Conservation (phyloP, 2,888 invertebrate species). For the Eupeodes luniger region DNA sequence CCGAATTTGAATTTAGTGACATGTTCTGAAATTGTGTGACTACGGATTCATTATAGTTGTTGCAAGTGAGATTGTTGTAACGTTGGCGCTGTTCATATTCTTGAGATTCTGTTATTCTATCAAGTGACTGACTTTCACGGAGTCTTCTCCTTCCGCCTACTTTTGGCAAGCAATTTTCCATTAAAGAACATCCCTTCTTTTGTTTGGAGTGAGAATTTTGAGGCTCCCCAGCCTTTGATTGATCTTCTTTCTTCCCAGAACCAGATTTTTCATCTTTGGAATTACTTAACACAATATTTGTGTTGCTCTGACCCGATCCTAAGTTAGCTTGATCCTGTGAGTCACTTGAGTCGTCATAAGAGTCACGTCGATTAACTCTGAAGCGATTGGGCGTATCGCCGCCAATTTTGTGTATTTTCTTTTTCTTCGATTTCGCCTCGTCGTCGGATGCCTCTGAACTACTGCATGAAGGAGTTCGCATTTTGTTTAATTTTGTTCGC, state of each 20-base stretch:
- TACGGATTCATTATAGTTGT: conserved; percentile 78
- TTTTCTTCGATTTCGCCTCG: conserved; percentile 92
- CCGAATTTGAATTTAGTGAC: conserved; percentile 79
- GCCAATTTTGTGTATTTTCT: conserved; percentile 90
- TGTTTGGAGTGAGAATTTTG: conserved; percentile 81
- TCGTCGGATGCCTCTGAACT: conserved; percentile 97
- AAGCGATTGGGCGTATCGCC: conserved; percentile 87
- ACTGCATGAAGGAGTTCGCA: conserved; percentile 94
- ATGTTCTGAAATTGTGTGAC: conserved; percentile 52
- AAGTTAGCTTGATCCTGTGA: conserved; percentile 88
- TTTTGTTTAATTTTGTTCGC: conserved; percentile 89
- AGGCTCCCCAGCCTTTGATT: conserved; percentile 81
- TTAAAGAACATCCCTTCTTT: conserved; percentile 76
- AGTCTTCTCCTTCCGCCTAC: conserved; percentile 88
- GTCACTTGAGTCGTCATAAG: conserved; percentile 94
- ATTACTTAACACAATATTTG: conserved; percentile 79
- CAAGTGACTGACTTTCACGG: conserved; percentile 93
- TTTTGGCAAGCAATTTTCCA: conserved; percentile 83
- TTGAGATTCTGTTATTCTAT: conserved; percentile 94
- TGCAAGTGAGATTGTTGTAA: conserved; percentile 75
- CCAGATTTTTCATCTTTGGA: conserved; percentile 78
- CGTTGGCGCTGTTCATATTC: conserved; percentile 85
- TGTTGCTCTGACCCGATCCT: conserved; percentile 59
- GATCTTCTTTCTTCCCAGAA: conserved; percentile 82
- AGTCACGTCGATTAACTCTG: conserved; percentile 88